phyloP scores from a whole-genome alignment of 2,888 invertebrate genomes.

The Prionchulus punctatus region DNA sequence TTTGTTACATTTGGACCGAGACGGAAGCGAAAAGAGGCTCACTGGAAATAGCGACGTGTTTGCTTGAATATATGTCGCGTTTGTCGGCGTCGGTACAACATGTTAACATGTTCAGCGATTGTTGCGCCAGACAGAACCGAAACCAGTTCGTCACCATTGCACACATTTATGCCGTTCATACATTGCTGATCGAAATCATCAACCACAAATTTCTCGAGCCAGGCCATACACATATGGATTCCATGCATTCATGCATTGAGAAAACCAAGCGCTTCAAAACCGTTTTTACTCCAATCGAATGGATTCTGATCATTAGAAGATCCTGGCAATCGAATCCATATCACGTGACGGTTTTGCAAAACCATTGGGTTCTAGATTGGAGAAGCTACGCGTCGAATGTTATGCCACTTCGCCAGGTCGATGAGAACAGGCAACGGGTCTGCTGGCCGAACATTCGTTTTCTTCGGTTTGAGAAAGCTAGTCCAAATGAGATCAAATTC shows the following conservation, averaged over 20 bases:
- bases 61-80: not conserved
- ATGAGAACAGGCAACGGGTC: too few species aligned
- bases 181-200: not conserved
- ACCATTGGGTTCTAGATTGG: too few species aligned
- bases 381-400: too few species aligned
- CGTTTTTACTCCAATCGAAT: not conserved
- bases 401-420: too few species aligned
- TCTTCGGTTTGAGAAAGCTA: too few species aligned
- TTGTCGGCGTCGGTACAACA: too few species aligned
- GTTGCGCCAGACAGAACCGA: not conserved
- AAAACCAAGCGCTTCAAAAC: not conserved
- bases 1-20: slow-evolving; percentile 3
- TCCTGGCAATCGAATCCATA: not conserved
- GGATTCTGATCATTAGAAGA: not conserved
- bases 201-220: not conserved
- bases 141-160: not conserved
- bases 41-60: not conserved
- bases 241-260: not conserved
- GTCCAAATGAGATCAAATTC: too few species aligned
- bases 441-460: too few species aligned
- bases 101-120: not conserved
- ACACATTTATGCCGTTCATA: not conserved
- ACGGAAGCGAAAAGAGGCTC: not conserved
- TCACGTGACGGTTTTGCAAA: too few species aligned
- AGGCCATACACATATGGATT: slow-evolving; percentile 3